A percentile compares a stretch with the other conserved stretches of the same genome.
Evolutionary conservation across 2,113 vertebrate species (phyloP).

Genomic region (Coptodon rendalli): DNA sequence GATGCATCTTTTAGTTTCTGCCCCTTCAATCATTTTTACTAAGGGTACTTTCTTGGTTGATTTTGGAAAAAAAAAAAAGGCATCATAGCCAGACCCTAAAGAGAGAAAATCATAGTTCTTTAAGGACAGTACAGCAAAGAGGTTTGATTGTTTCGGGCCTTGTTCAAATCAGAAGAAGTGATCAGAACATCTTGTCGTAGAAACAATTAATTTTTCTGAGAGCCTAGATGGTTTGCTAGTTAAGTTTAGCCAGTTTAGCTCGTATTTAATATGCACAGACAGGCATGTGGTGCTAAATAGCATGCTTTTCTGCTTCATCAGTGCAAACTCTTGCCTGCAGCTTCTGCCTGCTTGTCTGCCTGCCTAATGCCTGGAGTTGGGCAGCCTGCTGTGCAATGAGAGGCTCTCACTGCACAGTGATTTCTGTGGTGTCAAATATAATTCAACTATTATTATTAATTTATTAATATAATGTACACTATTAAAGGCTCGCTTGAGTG

Average conservation of each 20-base stretch:
- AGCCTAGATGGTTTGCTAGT: neutral
- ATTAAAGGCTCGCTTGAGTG: constrained; percentile 14
- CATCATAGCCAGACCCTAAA: neutral
- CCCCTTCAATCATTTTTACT: neutral
- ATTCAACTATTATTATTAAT: constrained; percentile 21
- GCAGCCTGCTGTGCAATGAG: constrained; percentile 57
- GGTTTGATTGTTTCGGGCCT: neutral
- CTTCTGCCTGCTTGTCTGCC: constrained; percentile 59
- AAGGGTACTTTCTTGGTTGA: neutral
- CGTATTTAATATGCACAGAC: constrained; percentile 67
- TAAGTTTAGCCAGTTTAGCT: constrained; percentile 33
- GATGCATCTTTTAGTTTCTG: neutral
- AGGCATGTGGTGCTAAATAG: constrained; percentile 69
- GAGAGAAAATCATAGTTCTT: neutral
- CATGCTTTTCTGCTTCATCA: constrained; percentile 72
- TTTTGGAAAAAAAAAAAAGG: neutral
- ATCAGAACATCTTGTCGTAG: neutral
- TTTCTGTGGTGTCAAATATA: constrained; percentile 43
- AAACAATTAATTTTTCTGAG: neutral
- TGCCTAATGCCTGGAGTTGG: constrained; percentile 48
- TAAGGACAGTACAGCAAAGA: neutral
- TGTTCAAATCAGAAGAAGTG: neutral
- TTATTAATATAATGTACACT: constrained; percentile 29
- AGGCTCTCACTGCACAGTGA: constrained; percentile 27
- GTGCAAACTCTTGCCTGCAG: constrained; percentile 65